A percentile compares a stretch with the other conserved stretches of the same genome.
Conservation (phyloP, 2,113 vertebrate species). For the Atrichornis clamosus region DNA sequence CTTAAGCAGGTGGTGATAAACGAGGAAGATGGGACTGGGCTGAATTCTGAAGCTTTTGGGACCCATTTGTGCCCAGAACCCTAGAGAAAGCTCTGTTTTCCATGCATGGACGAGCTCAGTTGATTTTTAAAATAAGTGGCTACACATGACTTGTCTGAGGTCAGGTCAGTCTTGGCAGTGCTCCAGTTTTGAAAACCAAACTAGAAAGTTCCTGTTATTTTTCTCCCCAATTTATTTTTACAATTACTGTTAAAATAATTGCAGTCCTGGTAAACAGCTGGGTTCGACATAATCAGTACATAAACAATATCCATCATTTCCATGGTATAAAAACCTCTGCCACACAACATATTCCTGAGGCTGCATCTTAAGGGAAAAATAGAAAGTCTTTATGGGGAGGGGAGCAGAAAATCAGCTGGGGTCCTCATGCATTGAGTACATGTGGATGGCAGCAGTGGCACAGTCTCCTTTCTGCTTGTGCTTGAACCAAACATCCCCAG, state of each 20-base stretch:
- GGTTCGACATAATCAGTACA: not conserved
- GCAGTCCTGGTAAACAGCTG: slow-evolving; percentile 11
- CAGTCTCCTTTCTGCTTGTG: not conserved
- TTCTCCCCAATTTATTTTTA: slow-evolving; percentile 8
- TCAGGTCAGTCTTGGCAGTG: not conserved
- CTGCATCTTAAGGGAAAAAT: not conserved
- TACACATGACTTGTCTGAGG: not conserved
- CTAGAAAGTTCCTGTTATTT: not conserved
- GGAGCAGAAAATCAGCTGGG: not conserved
- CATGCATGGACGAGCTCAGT: not conserved
- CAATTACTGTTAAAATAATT: slow-evolving; percentile 25
- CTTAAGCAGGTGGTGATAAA: not conserved
- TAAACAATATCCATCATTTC: not conserved
- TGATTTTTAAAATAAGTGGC: slow-evolving; percentile 5
- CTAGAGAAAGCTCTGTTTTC: not conserved
- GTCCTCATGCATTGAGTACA: not conserved
- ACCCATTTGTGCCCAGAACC: not conserved
- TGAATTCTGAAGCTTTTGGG: not conserved
- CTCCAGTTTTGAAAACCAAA: not conserved
- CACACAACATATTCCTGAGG: not conserved
- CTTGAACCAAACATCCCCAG: not conserved
- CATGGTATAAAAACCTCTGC: not conserved
- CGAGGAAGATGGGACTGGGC: not conserved
- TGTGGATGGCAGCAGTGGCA: fast-evolving
- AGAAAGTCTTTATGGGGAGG: not conserved